Evolutionary conservation across 2,113 vertebrate genomes (phyloP).

Genomic region (Erythrolamprus reginae): DNA sequence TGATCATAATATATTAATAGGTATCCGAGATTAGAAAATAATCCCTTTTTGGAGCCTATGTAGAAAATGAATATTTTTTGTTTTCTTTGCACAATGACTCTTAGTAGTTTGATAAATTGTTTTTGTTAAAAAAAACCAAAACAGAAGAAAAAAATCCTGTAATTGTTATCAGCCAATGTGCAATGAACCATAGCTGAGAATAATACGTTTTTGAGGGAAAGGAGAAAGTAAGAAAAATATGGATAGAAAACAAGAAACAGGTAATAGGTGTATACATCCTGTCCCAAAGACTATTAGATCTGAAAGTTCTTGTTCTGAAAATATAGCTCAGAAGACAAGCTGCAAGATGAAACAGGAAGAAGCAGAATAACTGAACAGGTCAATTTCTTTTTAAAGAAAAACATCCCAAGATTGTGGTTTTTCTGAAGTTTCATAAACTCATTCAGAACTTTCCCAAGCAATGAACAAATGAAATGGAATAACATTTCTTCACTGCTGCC

Average conservation of each 20-base stretch:
- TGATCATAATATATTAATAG: conserved; percentile 22
- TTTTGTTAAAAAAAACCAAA: not conserved
- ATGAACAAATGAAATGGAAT: not conserved
- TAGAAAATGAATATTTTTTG: conserved; percentile 41
- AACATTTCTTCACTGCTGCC: not conserved
- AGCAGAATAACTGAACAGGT: not conserved
- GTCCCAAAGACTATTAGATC: not conserved
- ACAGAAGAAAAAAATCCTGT: conserved; percentile 4
- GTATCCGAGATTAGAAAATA: conserved; percentile 38
- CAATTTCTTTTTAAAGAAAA: not conserved
- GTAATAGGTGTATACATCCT: not conserved
- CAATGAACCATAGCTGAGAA: conserved; percentile 19
- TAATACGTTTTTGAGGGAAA: not conserved
- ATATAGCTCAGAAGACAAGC: not conserved
- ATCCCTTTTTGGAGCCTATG: not conserved
- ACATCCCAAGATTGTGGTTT: not conserved
- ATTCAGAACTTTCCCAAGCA: not conserved
- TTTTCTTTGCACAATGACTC: conserved; percentile 20
- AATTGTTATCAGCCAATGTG: conserved; percentile 38
- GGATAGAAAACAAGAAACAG: not conserved
- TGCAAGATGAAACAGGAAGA: not conserved
- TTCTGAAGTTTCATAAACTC: not conserved
- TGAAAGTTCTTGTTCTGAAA: not conserved
- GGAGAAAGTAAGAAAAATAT: not conserved
- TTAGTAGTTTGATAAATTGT: conserved; percentile 26